Conservation (phyloP, 2,797 vertebrate genomes). For the Prionace glauca region DNA sequence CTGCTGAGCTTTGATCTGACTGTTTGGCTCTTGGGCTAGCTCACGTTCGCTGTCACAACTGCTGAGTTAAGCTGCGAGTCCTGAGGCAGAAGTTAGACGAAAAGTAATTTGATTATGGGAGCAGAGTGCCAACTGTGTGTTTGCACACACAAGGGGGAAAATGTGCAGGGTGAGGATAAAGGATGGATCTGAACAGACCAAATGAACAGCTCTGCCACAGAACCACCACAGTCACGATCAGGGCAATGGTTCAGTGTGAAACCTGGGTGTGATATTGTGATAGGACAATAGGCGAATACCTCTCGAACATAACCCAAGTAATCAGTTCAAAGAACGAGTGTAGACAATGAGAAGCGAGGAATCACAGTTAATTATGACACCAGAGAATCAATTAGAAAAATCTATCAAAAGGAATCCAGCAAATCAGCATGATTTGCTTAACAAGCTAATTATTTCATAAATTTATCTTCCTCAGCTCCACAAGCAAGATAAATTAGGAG, state of each 20-base stretch:
- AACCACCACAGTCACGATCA: neutral
- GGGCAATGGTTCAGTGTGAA: neutral
- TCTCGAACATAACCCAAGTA: neutral
- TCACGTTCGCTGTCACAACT: too few species aligned
- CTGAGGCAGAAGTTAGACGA: too few species aligned
- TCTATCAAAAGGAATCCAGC: neutral
- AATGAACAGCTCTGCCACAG: neutral
- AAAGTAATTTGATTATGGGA: too few species aligned
- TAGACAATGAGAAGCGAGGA: neutral
- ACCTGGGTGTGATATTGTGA: neutral
- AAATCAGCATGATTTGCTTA: neutral
- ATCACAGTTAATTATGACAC: neutral
- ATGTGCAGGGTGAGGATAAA: neutral
- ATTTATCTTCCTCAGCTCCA: neutral
- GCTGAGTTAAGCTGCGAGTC: too few species aligned
- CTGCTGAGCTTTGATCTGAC: too few species aligned
- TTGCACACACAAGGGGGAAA: too few species aligned
- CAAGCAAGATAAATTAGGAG: neutral
- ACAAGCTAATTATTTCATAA: slow-evolving; percentile 13
- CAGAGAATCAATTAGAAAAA: slow-evolving; percentile 11
- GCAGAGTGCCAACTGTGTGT: too few species aligned
- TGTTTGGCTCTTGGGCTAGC: too few species aligned
- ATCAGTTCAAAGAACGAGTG: neutral
- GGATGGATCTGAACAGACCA: neutral
- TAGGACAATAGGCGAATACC: neutral